Evolutionary conservation across 1,140 invertebrate species (phyloP), one percentile per base, ranked within the genome.

Genomic region (Helicoverpa zea): DNA sequence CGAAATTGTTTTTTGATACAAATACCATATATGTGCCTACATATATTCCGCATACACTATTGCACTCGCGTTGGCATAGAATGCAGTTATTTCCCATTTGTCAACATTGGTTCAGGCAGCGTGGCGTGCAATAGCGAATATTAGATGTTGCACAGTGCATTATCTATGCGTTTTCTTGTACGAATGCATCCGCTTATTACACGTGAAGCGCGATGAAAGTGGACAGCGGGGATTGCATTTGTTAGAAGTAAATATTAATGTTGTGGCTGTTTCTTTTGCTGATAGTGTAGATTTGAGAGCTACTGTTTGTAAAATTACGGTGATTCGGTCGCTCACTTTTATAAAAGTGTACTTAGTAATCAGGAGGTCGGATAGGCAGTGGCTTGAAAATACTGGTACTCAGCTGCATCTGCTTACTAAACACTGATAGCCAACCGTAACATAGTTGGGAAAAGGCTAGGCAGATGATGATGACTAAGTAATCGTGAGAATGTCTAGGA

Each of bases 151-250:
- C 66, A 49, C 52, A 30, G n/a, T 43, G n/a, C 43, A 30, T 52
- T 70, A 52, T 70, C 14, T 70, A 52, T 54, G 66, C 66, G 49
- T 70, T 70, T 70, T 70, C 66, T 70, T 70, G 63, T 70, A 47
- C 47, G 64, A 16, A 52, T 18, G 66, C 49, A 70, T 70, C 66
- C 66, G 49, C 47, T 64, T 12, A 2, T 18, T 70, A 52, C 66
- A 70, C 1, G 63, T 49, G n/a, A 66, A 18, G 16, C 11, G 66
- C 66, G 49, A 47, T 4, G 49, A 29, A 70, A 52, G 18, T 70
- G 49, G 18, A 51, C 66, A 70, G 14, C 30, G 23, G 4, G 58
- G 11, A 59, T 56, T 56, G 16, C 1, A n/a, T n/a, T 56, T 43
- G 35, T 43, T 9, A 43, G 1, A 7, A 43, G 35, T 43, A 43